A percentile compares a stretch with the other conserved stretches of the same genome.
These are phyloP conservation scores for Yoshiicerus persimilis DNA, from an alignment of 1,140 invertebrate genomes.

Conservation along the genomic window DNA sequence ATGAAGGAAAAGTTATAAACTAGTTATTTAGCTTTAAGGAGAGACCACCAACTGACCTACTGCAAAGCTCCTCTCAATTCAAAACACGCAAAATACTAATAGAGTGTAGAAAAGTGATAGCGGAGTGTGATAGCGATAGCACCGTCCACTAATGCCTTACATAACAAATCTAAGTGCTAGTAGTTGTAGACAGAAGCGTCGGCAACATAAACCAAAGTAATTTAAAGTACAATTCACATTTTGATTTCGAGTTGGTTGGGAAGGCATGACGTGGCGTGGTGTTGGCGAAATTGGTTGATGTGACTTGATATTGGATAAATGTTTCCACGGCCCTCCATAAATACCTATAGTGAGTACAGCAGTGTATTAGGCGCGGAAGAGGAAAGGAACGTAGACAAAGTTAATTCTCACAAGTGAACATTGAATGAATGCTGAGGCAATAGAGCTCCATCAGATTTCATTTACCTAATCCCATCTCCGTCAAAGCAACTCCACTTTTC, in stretches of 20 bases:
- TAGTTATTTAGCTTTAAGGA: too few relatives aligned
- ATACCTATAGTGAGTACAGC: neutral
- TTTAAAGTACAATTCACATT: neutral
- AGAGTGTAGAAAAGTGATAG: neutral
- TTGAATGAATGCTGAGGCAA: conserved; percentile 1
- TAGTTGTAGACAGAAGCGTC: neutral
- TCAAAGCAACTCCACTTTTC: neutral
- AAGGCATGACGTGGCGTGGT: neutral
- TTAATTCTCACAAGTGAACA: conserved; percentile 1
- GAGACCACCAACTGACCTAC: conserved; percentile 1
- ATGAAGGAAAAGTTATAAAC: too few relatives aligned
- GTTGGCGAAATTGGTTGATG: neutral
- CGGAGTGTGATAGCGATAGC: neutral
- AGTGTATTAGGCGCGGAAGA: neutral
- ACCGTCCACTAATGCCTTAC: neutral
- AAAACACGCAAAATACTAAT: neutral
- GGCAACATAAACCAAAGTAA: neutral
- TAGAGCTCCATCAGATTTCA: conserved; percentile 38
- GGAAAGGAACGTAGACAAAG: neutral
- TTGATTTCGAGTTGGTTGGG: neutral
- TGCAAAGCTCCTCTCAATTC: neutral
- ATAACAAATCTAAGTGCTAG: neutral
- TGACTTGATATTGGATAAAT: neutral
- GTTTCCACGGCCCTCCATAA: neutral
- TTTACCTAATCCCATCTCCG: conserved; percentile 37